These are phyloP conservation scores for Drosophila prolongata DNA, from an alignment of 2,888 invertebrate genomes.

Conservation along the genomic window DNA sequence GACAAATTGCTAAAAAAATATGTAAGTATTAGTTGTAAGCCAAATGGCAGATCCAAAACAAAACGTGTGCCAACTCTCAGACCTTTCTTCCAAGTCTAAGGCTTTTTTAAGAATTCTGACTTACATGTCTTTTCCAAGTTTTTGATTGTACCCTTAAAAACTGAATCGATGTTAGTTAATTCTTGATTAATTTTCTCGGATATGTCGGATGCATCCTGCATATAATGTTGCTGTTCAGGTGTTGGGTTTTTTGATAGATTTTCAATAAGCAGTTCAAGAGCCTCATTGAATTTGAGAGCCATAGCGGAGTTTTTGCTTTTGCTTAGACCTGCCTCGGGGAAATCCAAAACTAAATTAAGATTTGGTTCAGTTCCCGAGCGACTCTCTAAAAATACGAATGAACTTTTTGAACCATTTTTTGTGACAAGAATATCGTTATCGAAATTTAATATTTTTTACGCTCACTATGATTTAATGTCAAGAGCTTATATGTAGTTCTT, in stretches of 20 bases:
- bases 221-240: background rate
- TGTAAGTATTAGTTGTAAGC: too few species aligned
- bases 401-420: too few species aligned
- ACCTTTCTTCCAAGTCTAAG: too few species aligned
- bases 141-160: constrained; percentile 1
- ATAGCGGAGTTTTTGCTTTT: background rate
- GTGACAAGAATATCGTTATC: too few species aligned
- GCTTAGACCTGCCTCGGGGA: background rate
- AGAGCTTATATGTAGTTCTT: too few species aligned
- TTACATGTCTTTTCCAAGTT: constrained; percentile 8
- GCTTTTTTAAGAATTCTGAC: background rate
- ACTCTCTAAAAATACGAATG: background rate
- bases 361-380: too few species aligned
- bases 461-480: too few species aligned
- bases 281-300: background rate
- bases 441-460: too few species aligned
- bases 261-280: background rate
- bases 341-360: background rate
- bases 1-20: too few species aligned
- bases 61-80: too few species aligned
- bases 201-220: background rate
- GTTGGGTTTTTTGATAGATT: background rate
- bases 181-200: constrained; percentile 1
- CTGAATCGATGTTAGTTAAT: constrained; percentile 1
- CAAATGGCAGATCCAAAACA: too few species aligned